These are phyloP conservation scores for Malthinus seriepunctatus DNA, from an alignment of 2,888 invertebrate genomes.

Conservation along the genomic window DNA sequence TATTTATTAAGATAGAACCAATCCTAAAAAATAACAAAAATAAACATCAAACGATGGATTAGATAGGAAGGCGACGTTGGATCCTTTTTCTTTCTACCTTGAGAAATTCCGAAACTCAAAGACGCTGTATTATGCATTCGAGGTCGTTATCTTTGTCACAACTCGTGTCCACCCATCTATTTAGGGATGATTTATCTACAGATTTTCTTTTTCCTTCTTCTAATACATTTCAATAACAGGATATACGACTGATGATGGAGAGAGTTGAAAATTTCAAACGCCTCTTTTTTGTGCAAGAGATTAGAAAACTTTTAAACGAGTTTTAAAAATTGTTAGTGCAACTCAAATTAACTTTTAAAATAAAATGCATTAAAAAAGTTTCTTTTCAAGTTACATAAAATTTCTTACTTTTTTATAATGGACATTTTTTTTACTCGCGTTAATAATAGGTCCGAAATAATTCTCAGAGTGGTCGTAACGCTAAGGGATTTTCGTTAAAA, in stretches of 20 bases:
- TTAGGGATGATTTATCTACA: conserved; percentile 30
- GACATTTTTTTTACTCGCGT: no score
- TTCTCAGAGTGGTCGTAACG: background rate
- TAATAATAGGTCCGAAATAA: background rate
- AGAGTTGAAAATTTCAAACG: background rate
- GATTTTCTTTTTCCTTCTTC: conserved; percentile 18
- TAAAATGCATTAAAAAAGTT: background rate
- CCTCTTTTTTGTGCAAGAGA: background rate
- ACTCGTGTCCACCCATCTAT: conserved; percentile 29
- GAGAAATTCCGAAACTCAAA: conserved; percentile 20
- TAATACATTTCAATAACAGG: conserved; percentile 24
- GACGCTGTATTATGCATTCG: conserved; percentile 19
- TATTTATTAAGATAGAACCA: conserved; percentile 19
- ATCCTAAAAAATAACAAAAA: conserved; percentile 13
- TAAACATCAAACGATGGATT: conserved; percentile 11
- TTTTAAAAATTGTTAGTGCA: conserved; percentile 4
- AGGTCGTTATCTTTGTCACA: conserved; percentile 25
- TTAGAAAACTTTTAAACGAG: conserved; percentile 1
- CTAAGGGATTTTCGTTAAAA: background rate
- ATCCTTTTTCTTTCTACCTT: conserved; percentile 12
- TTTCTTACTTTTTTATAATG: no score
- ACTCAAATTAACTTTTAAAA: background rate
- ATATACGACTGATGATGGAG: background rate
- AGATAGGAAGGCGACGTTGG: conserved; percentile 3
- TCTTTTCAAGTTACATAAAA: no score